Percentiles rank a stretch among this genome's conserved stretches.
Conservation (phyloP, 2,888 invertebrate genomes). For the Andrena camellia region DNA sequence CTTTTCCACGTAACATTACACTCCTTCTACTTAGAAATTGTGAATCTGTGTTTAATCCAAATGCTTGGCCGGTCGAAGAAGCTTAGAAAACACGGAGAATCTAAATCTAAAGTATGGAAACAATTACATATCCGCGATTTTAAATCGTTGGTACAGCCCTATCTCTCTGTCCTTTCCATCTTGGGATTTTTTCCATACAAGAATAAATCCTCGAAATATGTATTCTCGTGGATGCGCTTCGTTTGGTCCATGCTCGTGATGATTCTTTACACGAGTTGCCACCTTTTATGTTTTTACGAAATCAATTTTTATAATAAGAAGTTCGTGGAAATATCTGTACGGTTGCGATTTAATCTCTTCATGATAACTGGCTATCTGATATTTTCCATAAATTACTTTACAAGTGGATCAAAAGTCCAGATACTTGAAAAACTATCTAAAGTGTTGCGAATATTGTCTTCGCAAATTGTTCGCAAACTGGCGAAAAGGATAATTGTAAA, state of each 20-base stretch:
- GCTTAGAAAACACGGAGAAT: not conserved
- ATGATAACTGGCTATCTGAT: slow-evolving; percentile 18
- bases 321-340: accelerated
- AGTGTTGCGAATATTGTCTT: slow-evolving; percentile 63
- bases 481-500: slow-evolving; percentile 72
- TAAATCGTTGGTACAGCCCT: slow-evolving; percentile 72
- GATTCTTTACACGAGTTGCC: slow-evolving; percentile 11
- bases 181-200: slow-evolving; percentile 74
- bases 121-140: slow-evolving; percentile 71
- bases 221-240: slow-evolving; percentile 57
- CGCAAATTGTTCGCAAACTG: slow-evolving; percentile 59
- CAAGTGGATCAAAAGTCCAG: slow-evolving; percentile 46
- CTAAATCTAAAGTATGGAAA: slow-evolving; percentile 56
- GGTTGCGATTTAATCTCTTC: not conserved
- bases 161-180: slow-evolving; percentile 64
- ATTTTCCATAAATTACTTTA: slow-evolving; percentile 56
- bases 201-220: slow-evolving; percentile 18
- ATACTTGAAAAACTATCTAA: slow-evolving; percentile 61
- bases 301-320: slow-evolving; percentile 37
- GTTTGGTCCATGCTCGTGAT: slow-evolving; percentile 58
- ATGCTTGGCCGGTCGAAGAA: not conserved
- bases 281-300: slow-evolving; percentile 62
- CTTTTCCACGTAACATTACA: not conserved
- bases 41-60: not conserved
- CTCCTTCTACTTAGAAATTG: not conserved